Evolutionary conservation across 2,113 vertebrate species (phyloP).

Genomic region (Cyrtonyx montezumae): DNA sequence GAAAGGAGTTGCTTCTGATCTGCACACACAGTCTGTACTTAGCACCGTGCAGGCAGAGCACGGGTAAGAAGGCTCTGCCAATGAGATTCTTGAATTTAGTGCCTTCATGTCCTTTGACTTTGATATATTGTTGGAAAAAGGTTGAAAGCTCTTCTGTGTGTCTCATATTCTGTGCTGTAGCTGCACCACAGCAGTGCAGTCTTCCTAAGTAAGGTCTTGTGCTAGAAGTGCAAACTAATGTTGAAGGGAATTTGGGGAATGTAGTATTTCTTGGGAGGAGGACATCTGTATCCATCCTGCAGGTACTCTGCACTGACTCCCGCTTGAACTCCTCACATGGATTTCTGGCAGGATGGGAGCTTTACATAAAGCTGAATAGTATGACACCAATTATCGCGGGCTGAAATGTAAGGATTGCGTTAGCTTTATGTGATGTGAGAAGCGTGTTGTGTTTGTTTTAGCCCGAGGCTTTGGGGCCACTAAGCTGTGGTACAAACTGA

Average conservation of each 20-base stretch:
- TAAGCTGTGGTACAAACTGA: constrained; percentile 18
- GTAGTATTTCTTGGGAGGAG: background rate
- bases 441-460: constrained; percentile 35
- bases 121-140: background rate
- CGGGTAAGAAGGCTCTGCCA: background rate
- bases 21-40: background rate
- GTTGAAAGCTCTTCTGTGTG: background rate
- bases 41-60: background rate
- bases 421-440: constrained; percentile 36
- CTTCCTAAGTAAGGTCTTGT: background rate
- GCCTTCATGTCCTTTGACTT: background rate
- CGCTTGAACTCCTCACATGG: background rate
- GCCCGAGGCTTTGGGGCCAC: constrained; percentile 28
- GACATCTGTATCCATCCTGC: background rate
- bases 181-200: background rate
- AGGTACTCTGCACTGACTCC: background rate
- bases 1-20: background rate
- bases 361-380: constrained; percentile 28
- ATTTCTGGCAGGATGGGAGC: constrained; percentile 12
- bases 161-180: background rate
- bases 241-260: background rate
- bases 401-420: constrained; percentile 29
- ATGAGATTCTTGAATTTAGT: background rate
- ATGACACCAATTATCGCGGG: constrained; percentile 8
- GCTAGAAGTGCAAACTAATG: background rate